Percentiles rank a stretch among this genome's conserved stretches.
These are phyloP conservation scores for Wiebesia pumilae DNA, from an alignment of 1,140 invertebrate species.

Conservation along the genomic window DNA sequence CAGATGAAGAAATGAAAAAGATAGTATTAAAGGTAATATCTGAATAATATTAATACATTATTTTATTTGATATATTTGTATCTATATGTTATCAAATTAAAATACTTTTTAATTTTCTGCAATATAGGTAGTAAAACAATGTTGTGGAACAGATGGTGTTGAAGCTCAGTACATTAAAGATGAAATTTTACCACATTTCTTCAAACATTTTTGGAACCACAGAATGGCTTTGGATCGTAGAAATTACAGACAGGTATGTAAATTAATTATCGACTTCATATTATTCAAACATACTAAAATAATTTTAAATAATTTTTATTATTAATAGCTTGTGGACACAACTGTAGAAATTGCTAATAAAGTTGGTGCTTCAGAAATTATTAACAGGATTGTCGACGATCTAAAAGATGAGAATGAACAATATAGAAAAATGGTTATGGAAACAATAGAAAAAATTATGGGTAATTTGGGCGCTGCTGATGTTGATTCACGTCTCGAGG, in stretches of 20 bases:
- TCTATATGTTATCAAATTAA: not conserved
- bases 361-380: slow-evolving; percentile 98
- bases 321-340: slow-evolving; percentile 91
- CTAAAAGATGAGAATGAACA: slow-evolving; percentile 99
- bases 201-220: slow-evolving; percentile 99
- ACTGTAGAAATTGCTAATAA: slow-evolving; percentile 99
- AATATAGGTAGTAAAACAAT: slow-evolving; percentile 97
- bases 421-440: slow-evolving; percentile 99
- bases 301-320: slow-evolving; percentile 8
- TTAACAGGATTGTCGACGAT: slow-evolving; percentile 98
- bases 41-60: slow-evolving; percentile 39
- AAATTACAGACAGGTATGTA: slow-evolving; percentile 91
- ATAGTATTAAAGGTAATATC: slow-evolving; percentile 94
- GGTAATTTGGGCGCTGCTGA: slow-evolving; percentile 97
- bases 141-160: slow-evolving; percentile 99
- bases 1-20: slow-evolving; percentile 99
- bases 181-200: slow-evolving; percentile 98
- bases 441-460: slow-evolving; percentile 99
- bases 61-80: slow-evolving; percentile 28
- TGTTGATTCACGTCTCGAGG: slow-evolving; percentile 97
- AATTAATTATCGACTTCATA: not conserved
- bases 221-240: slow-evolving; percentile 98
- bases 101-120: slow-evolving; percentile 39
- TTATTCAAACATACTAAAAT: not conserved
- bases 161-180: slow-evolving; percentile 99